Base-by-base conservation (phyloP, 2,113 vertebrate genomes). In the Lepidiolamprologus cunningtoni region DNA sequence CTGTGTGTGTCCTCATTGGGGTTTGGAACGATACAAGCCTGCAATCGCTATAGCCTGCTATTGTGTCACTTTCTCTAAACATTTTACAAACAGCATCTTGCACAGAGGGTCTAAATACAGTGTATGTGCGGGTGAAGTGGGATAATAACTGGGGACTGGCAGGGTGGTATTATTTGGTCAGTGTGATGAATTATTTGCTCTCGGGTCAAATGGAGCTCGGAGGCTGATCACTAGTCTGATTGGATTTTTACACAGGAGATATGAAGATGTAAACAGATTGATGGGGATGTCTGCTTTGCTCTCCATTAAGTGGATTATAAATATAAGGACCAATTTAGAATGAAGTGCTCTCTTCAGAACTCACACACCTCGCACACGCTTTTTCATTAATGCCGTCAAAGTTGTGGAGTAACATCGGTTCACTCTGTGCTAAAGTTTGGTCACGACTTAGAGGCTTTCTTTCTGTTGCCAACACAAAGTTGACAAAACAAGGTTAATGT, bases 111-210 rank as follows among this genome's bases (percentile, higher is more conserved):
- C 31, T 87, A 50, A 82, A 88, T 17, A 5, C 54, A 53, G 80
- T 21, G 6, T 21, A 7, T 54, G 78, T n/a, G 86, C 37, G 81
- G 17, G 83, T 42, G 55, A 71, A 19, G 71, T 11, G 61, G n/a
- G 13, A 54, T 61, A 63, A 61, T 78, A 42, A 82, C 76, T 5
- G 40, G 21, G 45, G 81, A 88, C 76, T 21, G 68, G 66, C 61
- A 28, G 33, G 13, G 10, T 55, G 10, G 55, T 87, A 63, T 88
- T 87, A 86, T 84, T 82, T 83, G 85, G 85, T 85, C 78, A 61
- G 83, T 33, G 52, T 66, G 80, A 73, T 89, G 37, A 84, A 86
- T 87, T 76, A 61, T 87, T 88, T 55, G 81, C 84, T 81, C 83
- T 57, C 31, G 14, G 85, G 81, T 80, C 87, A 80, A 81, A 54